These are phyloP conservation scores for Leptobrachium ailaonicum DNA, from an alignment of 2,113 vertebrate genomes.

Conservation along the genomic window DNA sequence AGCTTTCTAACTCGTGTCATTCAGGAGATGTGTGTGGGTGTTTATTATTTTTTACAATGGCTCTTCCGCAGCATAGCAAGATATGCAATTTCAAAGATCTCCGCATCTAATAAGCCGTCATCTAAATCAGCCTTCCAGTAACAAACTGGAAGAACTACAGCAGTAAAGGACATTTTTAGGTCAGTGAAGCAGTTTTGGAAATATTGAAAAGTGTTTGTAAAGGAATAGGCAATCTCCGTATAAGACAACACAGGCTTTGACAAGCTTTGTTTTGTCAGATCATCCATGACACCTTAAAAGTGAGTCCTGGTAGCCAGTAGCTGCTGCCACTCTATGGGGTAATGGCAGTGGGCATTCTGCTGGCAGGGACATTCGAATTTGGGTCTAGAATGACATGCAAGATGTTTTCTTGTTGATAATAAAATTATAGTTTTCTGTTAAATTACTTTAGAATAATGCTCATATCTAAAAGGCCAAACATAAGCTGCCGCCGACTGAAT, in stretches of 20 bases:
- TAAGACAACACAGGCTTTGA: background rate
- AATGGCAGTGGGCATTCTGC: too few relatives aligned
- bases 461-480: too few relatives aligned
- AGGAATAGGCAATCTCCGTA: constrained; percentile 11
- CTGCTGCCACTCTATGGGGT: too few relatives aligned
- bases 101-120: background rate
- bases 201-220: constrained; percentile 17
- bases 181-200: background rate
- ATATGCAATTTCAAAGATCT: constrained; percentile 25
- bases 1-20: constrained; percentile 12
- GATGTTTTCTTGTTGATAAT: too few relatives aligned
- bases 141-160: background rate
- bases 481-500: too few relatives aligned
- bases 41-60: constrained; percentile 12
- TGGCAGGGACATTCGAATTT: too few relatives aligned
- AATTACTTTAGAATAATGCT: too few relatives aligned
- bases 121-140: constrained; percentile 21
- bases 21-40: constrained; percentile 6
- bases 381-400: too few relatives aligned
- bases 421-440: too few relatives aligned
- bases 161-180: constrained; percentile 23
- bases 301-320: too few relatives aligned
- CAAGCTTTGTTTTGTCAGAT: background rate
- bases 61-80: constrained; percentile 3
- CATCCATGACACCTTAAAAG: too few relatives aligned